Evolutionary conservation across 2,888 invertebrate genomes (phyloP), one percentile per base, ranked within the genome.

Genomic region (Calephelis perditalis): DNA sequence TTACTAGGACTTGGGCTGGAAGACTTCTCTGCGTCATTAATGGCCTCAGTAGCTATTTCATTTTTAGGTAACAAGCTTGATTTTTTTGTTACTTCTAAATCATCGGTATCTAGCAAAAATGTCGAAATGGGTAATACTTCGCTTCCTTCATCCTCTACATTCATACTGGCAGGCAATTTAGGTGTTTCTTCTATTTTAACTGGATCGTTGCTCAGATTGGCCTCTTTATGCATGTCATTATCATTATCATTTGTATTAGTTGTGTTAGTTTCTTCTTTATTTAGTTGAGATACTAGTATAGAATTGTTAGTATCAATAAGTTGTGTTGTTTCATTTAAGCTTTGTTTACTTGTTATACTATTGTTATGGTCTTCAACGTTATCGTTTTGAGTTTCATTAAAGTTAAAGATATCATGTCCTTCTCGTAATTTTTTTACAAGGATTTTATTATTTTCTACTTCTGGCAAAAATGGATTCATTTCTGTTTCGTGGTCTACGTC

Each of bases 401-500:
- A 66, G 68, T 77, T 88, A 26, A 70, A 73, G 58, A 91, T 71
- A 66, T 91, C 91, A 70, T 91, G 88, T 2, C 91, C 92, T 69
- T 92, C 91, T 77, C 92, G 92, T n/a, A 93, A 77, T 71, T 92
- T 92, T 71, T 92, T 92, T 2, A 92, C 90, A 44, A 92, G 83
- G 11, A 88, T 91, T 68, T 92, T 92, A 71, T 93, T 91, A 66
- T 91, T 93, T 75, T 93, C 93, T 15, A 92, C 85, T 72, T 94
- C 94, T 7, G 94, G 93, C 69, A 94, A 79, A 72, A 94, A 94
- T 6, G 94, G 94, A 64, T 93, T 93, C 93, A 93, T 93, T 70
- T 92, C 92, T 55, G 92, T 91, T 71, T 82, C 84, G 64, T 87
- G 87, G 61, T 88, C 87, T 57, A 81, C 86, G 56, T 84, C 82